These are phyloP conservation scores for Neuroterus valhalla DNA, from an alignment of 1,140 invertebrate genomes.

Conservation along the genomic window DNA sequence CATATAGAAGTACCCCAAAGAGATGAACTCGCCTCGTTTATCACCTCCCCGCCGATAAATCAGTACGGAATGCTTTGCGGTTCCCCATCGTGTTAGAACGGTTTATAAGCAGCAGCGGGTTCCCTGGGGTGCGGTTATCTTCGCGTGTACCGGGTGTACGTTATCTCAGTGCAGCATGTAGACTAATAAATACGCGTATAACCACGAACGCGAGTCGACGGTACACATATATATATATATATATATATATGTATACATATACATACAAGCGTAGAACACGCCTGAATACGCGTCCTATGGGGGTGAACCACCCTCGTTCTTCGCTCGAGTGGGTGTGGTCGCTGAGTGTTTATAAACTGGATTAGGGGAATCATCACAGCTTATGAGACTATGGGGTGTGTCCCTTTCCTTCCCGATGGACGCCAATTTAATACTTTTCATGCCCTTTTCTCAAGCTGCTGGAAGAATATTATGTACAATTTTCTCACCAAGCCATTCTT, in stretches of 20 bases:
- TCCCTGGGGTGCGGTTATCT: conserved; percentile 73
- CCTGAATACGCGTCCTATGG: conserved; percentile 42
- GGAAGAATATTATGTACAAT: background rate
- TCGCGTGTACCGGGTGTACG: conserved; percentile 71
- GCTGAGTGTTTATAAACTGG: conserved; percentile 66
- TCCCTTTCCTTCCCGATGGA: conserved; percentile 9
- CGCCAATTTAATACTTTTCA: conserved; percentile 13
- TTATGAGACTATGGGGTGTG: conserved; percentile 46
- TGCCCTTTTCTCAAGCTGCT: background rate
- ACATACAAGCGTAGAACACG: conserved; percentile 32
- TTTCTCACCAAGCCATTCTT: background rate
- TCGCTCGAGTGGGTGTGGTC: conserved; percentile 63
- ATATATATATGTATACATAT: conserved; percentile 32
- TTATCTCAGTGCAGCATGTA: conserved; percentile 64
- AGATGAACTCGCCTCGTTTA: conserved; percentile 69
- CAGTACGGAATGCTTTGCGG: conserved; percentile 71
- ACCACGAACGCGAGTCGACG: conserved; percentile 51
- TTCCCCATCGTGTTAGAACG: conserved; percentile 72
- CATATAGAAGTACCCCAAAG: conserved; percentile 50
- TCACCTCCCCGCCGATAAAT: conserved; percentile 71
- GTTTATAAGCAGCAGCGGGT: conserved; percentile 68
- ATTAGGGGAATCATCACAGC: conserved; percentile 65
- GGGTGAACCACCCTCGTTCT: conserved; percentile 42
- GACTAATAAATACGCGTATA: conserved; percentile 63
- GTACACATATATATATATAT: conserved; percentile 32